These are phyloP conservation scores for Limonius californicus DNA, from an alignment of 1,140 invertebrate genomes.

Conservation along the genomic window DNA sequence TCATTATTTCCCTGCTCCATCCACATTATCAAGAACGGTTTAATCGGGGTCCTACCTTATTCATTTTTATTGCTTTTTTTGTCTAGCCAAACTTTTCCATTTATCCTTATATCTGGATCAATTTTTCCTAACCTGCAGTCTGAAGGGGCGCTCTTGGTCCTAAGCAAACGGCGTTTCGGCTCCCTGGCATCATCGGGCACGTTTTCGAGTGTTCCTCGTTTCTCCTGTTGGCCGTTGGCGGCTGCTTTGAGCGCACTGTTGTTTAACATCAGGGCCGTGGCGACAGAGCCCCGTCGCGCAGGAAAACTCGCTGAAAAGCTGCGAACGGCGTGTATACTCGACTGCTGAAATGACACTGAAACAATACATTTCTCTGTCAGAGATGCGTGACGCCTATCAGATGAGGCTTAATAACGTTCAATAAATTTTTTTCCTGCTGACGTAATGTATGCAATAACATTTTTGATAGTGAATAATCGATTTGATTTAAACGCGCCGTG, in stretches of 20 bases:
- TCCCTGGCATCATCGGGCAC: conserved; percentile 30
- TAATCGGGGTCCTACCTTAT: too few relatives aligned
- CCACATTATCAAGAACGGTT: too few relatives aligned
- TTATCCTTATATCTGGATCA: too few relatives aligned
- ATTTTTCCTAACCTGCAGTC: background rate
- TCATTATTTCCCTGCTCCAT: too few relatives aligned
- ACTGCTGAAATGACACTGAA: conserved; percentile 46
- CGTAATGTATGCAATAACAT: too few relatives aligned
- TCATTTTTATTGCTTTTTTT: too few relatives aligned
- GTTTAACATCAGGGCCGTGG: conserved; percentile 25
- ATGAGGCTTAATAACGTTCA: too few relatives aligned
- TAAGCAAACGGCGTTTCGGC: conserved; percentile 37
- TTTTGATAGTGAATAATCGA: too few relatives aligned
- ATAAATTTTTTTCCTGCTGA: too few relatives aligned
- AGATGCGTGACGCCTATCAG: too few relatives aligned
- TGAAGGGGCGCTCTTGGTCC: conserved; percentile 17
- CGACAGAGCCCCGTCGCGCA: conserved; percentile 36
- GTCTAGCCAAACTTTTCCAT: too few relatives aligned
- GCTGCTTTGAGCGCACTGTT: conserved; percentile 22
- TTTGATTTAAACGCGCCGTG: conserved; percentile 7
- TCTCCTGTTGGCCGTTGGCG: conserved; percentile 28
- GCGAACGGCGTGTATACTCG: conserved; percentile 43
- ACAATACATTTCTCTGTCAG: conserved; percentile 17
- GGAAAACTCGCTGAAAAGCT: conserved; percentile 47
- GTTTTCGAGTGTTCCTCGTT: conserved; percentile 31